Conservation (phyloP, 2,113 vertebrate species). For the Rhabdornis inornatus region DNA sequence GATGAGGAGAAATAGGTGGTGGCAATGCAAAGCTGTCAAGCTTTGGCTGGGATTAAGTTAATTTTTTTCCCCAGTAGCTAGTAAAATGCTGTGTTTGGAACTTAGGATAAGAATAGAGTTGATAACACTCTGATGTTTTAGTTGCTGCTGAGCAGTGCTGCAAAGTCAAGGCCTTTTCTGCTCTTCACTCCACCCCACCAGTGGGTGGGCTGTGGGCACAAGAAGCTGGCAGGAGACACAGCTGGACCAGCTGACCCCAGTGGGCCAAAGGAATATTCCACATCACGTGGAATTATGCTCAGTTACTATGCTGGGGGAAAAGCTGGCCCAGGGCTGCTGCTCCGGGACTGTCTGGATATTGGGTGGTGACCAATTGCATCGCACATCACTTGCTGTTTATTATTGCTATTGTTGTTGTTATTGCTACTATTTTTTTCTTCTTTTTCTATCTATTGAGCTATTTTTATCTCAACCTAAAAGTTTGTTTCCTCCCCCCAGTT, state of each 20-base stretch:
- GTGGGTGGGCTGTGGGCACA: rapidly evolving
- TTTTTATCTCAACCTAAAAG: not conserved
- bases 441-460: not conserved
- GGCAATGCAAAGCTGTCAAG: not conserved
- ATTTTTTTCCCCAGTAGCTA: not conserved
- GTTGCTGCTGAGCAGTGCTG: not conserved
- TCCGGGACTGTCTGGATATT: not conserved
- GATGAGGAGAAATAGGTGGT: not conserved
- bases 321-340: not conserved
- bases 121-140: not conserved
- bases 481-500: not conserved
- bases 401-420: not conserved
- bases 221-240: not conserved
- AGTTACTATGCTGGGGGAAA: not conserved
- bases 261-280: not conserved
- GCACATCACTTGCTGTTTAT: not conserved
- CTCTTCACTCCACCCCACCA: not conserved
- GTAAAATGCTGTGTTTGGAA: not conserved
- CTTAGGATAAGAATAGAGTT: not conserved
- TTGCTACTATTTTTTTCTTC: not conserved
- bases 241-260: not conserved
- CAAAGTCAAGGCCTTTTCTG: not conserved
- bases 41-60: not conserved
- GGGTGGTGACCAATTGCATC: not conserved
- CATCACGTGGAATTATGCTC: not conserved